A percentile compares a stretch with the other conserved stretches of the same genome.
phyloP scores from a whole-genome alignment of 2,113 vertebrate genomes.

The Phasianus colchicus region DNA sequence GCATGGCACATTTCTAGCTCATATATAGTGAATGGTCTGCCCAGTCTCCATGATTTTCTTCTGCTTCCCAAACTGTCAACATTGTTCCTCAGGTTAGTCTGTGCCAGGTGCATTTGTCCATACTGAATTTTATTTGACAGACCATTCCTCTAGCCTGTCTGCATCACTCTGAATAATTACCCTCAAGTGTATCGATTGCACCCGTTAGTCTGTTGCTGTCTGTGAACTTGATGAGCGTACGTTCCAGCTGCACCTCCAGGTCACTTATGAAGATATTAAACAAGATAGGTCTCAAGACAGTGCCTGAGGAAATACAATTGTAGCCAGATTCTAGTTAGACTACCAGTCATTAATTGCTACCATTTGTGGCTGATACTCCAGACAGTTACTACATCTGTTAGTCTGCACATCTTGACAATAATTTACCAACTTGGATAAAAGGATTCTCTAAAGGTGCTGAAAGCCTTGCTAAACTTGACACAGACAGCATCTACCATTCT shows the following conservation, averaged over 20 bases:
- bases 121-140: background rate
- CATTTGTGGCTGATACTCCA: background rate
- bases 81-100: background rate
- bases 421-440: background rate
- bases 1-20: background rate
- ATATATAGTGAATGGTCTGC: background rate
- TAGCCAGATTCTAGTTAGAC: background rate
- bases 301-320: background rate
- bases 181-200: background rate
- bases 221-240: background rate
- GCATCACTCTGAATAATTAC: background rate
- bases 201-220: background rate
- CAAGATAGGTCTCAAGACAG: background rate
- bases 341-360: background rate
- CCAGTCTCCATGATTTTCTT: background rate
- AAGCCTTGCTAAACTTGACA: background rate
- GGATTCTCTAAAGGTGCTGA: background rate
- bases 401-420: background rate
- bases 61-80: background rate
- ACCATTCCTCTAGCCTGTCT: background rate
- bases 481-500: background rate
- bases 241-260: background rate
- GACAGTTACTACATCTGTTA: background rate
- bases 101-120: background rate
- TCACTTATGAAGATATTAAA: background rate